Conservation (phyloP, 2,797 vertebrate genomes). For the Fratercula arctica region DNA sequence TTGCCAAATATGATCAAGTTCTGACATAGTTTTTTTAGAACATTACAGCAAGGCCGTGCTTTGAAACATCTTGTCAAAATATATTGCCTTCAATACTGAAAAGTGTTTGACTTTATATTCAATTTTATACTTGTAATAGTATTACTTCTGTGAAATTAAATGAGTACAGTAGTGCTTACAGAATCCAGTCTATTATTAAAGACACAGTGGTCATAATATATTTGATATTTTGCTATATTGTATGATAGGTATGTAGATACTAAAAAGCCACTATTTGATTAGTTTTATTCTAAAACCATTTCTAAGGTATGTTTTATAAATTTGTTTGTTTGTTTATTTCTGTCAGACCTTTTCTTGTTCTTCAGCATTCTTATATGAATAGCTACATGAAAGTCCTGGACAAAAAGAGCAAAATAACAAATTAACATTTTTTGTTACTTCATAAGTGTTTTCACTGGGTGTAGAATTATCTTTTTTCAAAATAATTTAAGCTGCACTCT, state of each 20-base stretch:
- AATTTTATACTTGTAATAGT: neutral
- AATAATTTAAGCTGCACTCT: neutral
- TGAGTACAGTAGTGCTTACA: neutral
- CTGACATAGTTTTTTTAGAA: neutral
- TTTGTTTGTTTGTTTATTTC: neutral
- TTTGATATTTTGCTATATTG: neutral
- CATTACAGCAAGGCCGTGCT: neutral
- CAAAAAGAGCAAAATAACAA: neutral
- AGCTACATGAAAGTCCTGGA: neutral
- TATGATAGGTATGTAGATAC: neutral
- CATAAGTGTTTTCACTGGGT: neutral
- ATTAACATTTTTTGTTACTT: neutral
- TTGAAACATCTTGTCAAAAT: constrained; percentile 1
- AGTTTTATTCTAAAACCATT: neutral
- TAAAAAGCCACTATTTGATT: neutral
- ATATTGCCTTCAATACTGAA: neutral
- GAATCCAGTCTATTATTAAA: neutral
- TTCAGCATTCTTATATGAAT: neutral
- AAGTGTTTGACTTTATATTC: neutral
- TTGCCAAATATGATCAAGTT: neutral
- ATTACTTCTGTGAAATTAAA: neutral
- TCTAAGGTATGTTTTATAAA: neutral
- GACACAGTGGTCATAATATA: neutral
- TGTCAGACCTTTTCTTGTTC: neutral
- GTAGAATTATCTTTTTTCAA: neutral